Conservation (phyloP, 2,797 vertebrate genomes). For the Vipera ursinii region DNA sequence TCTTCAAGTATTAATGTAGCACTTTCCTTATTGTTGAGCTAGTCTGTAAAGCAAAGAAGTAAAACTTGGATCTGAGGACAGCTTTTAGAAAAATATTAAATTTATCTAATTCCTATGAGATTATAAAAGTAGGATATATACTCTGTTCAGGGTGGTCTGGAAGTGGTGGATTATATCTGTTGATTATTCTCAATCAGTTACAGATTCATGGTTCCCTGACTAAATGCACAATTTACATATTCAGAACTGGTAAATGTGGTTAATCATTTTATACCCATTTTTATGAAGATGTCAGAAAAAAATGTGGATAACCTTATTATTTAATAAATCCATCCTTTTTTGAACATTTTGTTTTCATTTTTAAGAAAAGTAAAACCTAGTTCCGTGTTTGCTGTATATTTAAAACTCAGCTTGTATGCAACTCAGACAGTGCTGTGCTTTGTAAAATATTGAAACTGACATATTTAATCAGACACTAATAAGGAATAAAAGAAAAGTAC, state of each 20-base stretch:
- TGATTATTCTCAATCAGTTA: not conserved
- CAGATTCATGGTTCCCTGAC: not conserved
- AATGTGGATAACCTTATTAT: not conserved
- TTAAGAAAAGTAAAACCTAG: slow-evolving; percentile 15
- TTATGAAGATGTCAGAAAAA: slow-evolving; percentile 23
- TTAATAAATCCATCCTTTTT: not conserved
- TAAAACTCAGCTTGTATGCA: slow-evolving; percentile 16
- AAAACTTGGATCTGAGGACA: not conserved
- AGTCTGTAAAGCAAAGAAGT: not conserved
- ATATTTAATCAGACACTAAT: slow-evolving; percentile 51
- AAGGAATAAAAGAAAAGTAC: slow-evolving; percentile 50
- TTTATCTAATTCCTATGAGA: not conserved
- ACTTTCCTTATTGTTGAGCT: slow-evolving; percentile 10
- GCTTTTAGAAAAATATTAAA: not conserved
- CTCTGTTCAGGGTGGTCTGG: not conserved
- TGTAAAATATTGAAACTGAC: slow-evolving; percentile 44
- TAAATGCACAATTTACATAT: not conserved
- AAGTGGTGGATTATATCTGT: not conserved
- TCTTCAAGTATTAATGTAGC: slow-evolving; percentile 4
- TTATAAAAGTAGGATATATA: not conserved
- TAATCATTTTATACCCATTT: slow-evolving; percentile 15
- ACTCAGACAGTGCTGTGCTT: slow-evolving; percentile 9
- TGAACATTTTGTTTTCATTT: not conserved
- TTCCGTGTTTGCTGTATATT: not conserved
- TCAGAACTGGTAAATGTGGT: not conserved